Evolutionary conservation across 1,140 invertebrate genomes (phyloP).

Genomic region (Lordiphosa clarofinis): DNA sequence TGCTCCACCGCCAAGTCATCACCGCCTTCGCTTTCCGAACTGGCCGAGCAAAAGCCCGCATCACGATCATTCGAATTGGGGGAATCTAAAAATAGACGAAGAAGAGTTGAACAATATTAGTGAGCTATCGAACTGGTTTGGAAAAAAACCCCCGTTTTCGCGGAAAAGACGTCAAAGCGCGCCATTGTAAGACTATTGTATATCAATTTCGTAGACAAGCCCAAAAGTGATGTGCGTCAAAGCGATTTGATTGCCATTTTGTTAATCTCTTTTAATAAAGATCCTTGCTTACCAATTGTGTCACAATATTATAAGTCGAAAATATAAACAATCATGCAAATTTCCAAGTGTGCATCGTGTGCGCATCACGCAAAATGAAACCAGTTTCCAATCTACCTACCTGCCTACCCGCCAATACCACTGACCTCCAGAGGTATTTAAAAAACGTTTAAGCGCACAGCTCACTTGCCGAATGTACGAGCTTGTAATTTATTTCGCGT

Average conservation of each 20-base stretch:
- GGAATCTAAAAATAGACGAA: constrained; percentile 66
- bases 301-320: constrained; percentile 2
- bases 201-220: too few relatives aligned
- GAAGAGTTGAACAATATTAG: constrained; percentile 22
- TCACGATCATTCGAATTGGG: constrained; percentile 82
- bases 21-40: constrained; percentile 79
- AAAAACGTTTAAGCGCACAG: constrained; percentile 32
- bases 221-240: background rate
- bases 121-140: constrained; percentile 41
- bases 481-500: constrained; percentile 33
- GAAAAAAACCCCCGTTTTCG: constrained; percentile 45
- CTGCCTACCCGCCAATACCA: constrained; percentile 31
- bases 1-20: constrained; percentile 81
- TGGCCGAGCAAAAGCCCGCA: constrained; percentile 86
- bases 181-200: background rate
- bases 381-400: constrained; percentile 41
- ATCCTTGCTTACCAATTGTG: constrained; percentile 14
- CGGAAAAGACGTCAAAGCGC: constrained; percentile 22
- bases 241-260: constrained; percentile 1
- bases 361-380: constrained; percentile 43
- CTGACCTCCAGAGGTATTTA: constrained; percentile 53
- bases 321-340: constrained; percentile 32
- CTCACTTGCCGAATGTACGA: constrained; percentile 33
- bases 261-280: constrained; percentile 3
- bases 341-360: constrained; percentile 37